A percentile compares a stretch with the other conserved stretches of the same genome.
Conservation (phyloP, 2,888 invertebrate species). For the Stegophylla sp. region DNA sequence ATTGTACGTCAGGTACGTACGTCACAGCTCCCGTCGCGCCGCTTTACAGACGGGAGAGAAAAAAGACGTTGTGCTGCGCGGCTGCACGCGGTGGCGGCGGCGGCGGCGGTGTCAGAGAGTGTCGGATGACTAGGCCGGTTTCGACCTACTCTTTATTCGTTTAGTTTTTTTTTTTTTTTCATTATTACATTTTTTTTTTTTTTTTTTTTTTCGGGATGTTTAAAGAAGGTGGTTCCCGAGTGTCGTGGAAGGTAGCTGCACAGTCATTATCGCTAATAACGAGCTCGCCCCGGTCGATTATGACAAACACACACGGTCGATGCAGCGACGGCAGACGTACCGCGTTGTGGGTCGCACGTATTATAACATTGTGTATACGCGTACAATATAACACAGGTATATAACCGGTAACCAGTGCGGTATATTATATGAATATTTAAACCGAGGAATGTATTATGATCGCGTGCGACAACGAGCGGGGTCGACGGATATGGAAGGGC, state of each 20-base stretch:
- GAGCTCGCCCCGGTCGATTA: constrained; percentile 46
- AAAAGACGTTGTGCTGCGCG: constrained; percentile 9
- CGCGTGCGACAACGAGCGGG: neutral
- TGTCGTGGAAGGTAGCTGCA: constrained; percentile 57
- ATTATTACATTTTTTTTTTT: neutral
- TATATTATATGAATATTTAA: no score
- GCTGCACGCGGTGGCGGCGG: no score
- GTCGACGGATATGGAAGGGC: no score
- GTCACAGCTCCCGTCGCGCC: constrained; percentile 21
- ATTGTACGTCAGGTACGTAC: no score
- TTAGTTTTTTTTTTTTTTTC: constrained; percentile 20
- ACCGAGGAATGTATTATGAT: no score
- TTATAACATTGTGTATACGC: neutral
- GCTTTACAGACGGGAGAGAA: constrained; percentile 22
- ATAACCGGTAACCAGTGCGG: neutral
- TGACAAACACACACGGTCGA: constrained; percentile 22
- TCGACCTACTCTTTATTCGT: constrained; percentile 14
- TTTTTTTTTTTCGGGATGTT: constrained; percentile 27
- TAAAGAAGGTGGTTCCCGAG: constrained; percentile 51
- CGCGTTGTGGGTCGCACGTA: neutral
- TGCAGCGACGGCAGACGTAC: neutral
- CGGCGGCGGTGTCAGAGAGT: constrained; percentile 40
- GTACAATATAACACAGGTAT: no score
- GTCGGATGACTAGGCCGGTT: constrained; percentile 58
- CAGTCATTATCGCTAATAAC: constrained; percentile 59